These are phyloP conservation scores for Arrhamphus sclerolepis DNA, from an alignment of 2,797 vertebrate genomes.

Conservation along the genomic window DNA sequence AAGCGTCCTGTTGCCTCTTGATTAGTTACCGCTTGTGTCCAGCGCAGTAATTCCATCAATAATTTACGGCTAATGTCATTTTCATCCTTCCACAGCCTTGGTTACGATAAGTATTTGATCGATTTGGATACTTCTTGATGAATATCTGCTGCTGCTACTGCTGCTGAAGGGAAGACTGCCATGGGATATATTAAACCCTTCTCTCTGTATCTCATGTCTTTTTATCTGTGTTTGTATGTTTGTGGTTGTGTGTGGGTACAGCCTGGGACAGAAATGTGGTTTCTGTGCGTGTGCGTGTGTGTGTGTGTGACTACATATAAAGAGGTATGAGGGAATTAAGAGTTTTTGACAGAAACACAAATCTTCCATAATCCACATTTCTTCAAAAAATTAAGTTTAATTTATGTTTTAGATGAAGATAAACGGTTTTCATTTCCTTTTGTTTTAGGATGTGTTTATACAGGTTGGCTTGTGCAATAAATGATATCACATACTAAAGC, in stretches of 20 bases:
- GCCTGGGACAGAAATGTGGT: constrained; percentile 10
- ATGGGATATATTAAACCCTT: constrained; percentile 56
- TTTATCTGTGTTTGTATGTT: constrained; percentile 31
- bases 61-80: neutral
- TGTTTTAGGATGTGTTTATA: constrained; percentile 65
- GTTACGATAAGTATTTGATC: constrained; percentile 73
- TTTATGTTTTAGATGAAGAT: constrained; percentile 66
- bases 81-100: constrained; percentile 72
- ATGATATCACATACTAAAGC: constrained; percentile 71
- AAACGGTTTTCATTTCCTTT: constrained; percentile 35
- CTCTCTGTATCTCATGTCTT: constrained; percentile 51
- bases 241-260: constrained; percentile 1
- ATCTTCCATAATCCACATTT: constrained; percentile 64
- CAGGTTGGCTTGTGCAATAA: constrained; percentile 92
- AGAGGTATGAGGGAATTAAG: constrained; percentile 67
- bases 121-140: constrained; percentile 31
- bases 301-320: constrained; percentile 31
- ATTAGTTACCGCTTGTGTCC: neutral
- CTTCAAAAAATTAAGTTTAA: constrained; percentile 57
- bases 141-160: constrained; percentile 58
- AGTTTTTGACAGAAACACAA: constrained; percentile 58
- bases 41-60: neutral
- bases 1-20: constrained; percentile 58
- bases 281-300: constrained; percentile 28
- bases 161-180: constrained; percentile 70